Percentiles rank a stretch among this genome's conserved stretches.
These are phyloP conservation scores for Phengaris arion DNA, from an alignment of 2,888 invertebrate species.

Conservation along the genomic window DNA sequence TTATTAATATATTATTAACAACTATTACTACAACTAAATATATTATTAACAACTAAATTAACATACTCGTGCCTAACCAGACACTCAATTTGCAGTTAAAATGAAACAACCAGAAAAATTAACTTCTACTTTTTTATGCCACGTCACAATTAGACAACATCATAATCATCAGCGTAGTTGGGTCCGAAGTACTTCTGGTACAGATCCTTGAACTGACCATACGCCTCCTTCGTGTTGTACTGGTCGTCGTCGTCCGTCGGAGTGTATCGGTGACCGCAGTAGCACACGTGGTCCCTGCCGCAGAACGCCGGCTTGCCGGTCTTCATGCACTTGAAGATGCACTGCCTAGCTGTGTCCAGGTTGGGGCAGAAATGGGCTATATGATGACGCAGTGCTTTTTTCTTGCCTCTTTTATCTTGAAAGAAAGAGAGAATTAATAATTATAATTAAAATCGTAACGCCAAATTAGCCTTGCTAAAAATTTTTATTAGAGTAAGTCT, in stretches of 20 bases:
- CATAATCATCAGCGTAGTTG: constrained; percentile 28
- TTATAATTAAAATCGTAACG: too few species aligned
- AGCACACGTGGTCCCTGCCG: constrained; percentile 66
- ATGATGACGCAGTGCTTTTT: constrained; percentile 55
- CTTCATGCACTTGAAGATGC: constrained; percentile 59
- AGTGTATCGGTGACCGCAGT: constrained; percentile 61
- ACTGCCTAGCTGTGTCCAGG: constrained; percentile 53
- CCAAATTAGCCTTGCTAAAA: too few species aligned
- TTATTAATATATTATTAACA: too few species aligned
- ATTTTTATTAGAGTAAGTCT: too few species aligned
- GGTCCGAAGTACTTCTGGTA: constrained; percentile 62
- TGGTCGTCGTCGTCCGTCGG: constrained; percentile 35
- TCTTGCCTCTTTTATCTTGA: not conserved
- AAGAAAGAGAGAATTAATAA: too few species aligned
- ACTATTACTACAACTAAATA: too few species aligned
- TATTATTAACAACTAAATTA: too few species aligned
- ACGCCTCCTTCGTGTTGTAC: constrained; percentile 38
- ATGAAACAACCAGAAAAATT: too few species aligned
- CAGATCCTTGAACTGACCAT: constrained; percentile 54
- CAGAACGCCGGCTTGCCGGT: constrained; percentile 65
- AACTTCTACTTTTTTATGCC: too few species aligned
- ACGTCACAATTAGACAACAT: not conserved
- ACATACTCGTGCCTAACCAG: too few species aligned
- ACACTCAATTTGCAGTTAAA: too few species aligned
- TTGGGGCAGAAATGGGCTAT: constrained; percentile 70